Percentiles rank a stretch among this genome's conserved stretches.
Conservation (phyloP, 2,113 vertebrate species). For the Falcunculus frontatus region DNA sequence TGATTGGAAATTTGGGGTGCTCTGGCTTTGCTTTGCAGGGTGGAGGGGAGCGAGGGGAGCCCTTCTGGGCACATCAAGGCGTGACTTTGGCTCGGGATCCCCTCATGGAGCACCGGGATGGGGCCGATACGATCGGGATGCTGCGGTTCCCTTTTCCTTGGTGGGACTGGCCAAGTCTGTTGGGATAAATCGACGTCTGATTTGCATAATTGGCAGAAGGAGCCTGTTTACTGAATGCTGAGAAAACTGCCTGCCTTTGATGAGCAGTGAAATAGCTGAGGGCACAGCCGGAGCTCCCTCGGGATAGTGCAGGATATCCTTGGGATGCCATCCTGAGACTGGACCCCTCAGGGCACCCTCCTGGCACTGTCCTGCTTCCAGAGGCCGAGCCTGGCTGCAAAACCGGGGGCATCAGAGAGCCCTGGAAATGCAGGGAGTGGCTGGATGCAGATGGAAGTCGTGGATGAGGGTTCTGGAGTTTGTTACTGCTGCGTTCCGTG, state of each 20-base stretch:
- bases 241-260: neutral
- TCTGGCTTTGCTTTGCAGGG: neutral
- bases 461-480: neutral
- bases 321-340: neutral
- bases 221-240: neutral
- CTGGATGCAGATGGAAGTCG: neutral
- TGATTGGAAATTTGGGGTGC: neutral
- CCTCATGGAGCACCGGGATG: fast-evolving
- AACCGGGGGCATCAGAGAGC: neutral
- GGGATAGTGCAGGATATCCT: neutral
- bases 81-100: neutral
- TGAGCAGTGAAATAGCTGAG: neutral
- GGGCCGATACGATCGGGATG: neutral
- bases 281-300: fast-evolving
- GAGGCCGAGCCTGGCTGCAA: neutral
- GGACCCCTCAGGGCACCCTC: neutral
- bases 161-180: neutral
- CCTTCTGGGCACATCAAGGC: neutral
- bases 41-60: neutral
- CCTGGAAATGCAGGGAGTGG: neutral
- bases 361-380: neutral
- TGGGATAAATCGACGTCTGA: neutral
- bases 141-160: neutral
- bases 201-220: neutral
- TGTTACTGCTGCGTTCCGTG: neutral